Percentiles rank a stretch among this genome's conserved stretches.
These are phyloP conservation scores for Aporophyla nigra DNA, from an alignment of 2,888 invertebrate genomes.

Conservation along the genomic window DNA sequence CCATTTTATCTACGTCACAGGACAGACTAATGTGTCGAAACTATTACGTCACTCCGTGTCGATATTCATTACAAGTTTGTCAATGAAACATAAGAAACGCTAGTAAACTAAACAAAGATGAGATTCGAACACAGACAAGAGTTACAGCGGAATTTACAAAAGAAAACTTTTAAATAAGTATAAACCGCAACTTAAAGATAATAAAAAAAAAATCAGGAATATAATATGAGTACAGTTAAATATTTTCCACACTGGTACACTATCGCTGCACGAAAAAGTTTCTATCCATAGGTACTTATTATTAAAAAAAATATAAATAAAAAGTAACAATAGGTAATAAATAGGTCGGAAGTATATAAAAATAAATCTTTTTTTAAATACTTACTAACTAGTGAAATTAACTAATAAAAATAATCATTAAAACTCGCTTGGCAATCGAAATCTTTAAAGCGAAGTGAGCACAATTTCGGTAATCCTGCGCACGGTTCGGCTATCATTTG, in stretches of 20 bases:
- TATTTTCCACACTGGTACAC: constrained; percentile 78
- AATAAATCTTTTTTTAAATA: constrained; percentile 89
- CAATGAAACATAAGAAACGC: constrained; percentile 80
- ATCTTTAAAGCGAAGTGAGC: constrained; percentile 69
- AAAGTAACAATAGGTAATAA: constrained; percentile 85
- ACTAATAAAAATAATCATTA: constrained; percentile 77
- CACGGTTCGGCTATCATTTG: constrained; percentile 57
- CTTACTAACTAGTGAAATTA: constrained; percentile 80
- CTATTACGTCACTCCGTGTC: constrained; percentile 65
- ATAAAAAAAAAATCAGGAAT: constrained; percentile 69
- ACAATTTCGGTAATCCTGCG: constrained; percentile 59
- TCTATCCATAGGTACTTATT: constrained; percentile 58
- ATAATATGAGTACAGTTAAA: constrained; percentile 58
- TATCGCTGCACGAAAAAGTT: constrained; percentile 70
- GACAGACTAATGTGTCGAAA: constrained; percentile 62
- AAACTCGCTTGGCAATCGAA: constrained; percentile 72
- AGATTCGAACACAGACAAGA: constrained; percentile 87
- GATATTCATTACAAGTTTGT: constrained; percentile 64
- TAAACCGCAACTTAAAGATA: constrained; percentile 87
- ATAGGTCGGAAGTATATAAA: constrained; percentile 87
- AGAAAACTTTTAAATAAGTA: constrained; percentile 84
- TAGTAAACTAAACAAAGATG: constrained; percentile 80
- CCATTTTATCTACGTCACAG: constrained; percentile 76
- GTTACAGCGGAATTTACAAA: constrained; percentile 75
- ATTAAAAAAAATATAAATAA: constrained; percentile 77